Evolutionary conservation across 2,888 invertebrate genomes (phyloP).

Genomic region (Prosopocoilus inquinatus): DNA sequence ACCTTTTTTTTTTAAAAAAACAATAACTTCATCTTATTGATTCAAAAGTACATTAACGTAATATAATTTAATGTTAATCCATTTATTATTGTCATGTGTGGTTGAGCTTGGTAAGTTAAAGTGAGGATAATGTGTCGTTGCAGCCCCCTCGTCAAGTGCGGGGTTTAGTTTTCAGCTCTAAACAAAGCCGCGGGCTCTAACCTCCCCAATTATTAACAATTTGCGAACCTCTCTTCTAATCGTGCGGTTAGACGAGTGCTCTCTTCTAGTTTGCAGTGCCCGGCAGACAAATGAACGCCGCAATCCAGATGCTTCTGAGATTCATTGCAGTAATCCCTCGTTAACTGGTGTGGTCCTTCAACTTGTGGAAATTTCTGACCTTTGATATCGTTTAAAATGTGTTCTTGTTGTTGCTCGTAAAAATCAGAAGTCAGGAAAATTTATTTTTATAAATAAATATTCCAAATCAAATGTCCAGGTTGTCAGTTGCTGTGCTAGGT

Average conservation of each 20-base stretch:
- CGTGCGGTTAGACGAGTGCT: conserved; percentile 43
- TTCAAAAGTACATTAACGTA: too few species aligned
- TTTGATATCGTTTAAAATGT: too few species aligned
- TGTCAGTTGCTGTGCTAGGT: too few species aligned
- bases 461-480: too few species aligned
- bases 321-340: conserved; percentile 1
- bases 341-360: neutral
- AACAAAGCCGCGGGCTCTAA: conserved; percentile 32
- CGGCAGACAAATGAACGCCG: conserved; percentile 46
- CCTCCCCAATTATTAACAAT: conserved; percentile 47
- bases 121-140: conserved; percentile 1
- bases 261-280: conserved; percentile 39
- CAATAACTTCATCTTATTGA: too few species aligned
- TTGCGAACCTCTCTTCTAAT: conserved; percentile 42
- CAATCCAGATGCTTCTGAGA: conserved; percentile 8
- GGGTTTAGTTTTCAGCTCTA: conserved; percentile 12
- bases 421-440: too few species aligned
- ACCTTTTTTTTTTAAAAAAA: too few species aligned
- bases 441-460: too few species aligned
- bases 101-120: neutral
- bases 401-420: too few species aligned
- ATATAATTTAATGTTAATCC: too few species aligned
- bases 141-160: neutral
- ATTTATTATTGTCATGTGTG: too few species aligned
- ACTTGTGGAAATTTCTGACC: neutral